Evolutionary conservation across 2,113 vertebrate species (phyloP).

Genomic region (Thermophis baileyi): DNA sequence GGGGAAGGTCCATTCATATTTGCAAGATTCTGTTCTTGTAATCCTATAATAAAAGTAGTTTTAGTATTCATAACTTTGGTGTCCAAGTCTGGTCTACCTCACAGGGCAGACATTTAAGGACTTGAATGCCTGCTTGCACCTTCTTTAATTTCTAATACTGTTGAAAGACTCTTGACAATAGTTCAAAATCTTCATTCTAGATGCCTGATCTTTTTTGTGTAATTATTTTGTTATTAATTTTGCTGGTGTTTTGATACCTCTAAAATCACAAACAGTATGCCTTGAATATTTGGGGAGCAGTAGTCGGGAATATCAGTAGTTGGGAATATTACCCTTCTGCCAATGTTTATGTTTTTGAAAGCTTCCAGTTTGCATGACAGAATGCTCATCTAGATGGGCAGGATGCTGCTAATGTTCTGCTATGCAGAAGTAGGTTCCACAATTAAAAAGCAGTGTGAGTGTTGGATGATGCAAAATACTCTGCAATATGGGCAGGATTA

Average conservation of each 20-base stretch:
- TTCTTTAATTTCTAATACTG: neutral
- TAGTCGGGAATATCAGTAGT: neutral
- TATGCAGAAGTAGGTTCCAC: no score
- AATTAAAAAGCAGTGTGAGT: neutral
- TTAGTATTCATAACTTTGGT: neutral
- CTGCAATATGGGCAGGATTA: neutral
- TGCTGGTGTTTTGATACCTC: neutral
- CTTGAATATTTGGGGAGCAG: neutral
- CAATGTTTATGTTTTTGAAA: neutral
- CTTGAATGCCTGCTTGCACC: neutral
- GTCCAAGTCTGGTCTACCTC: neutral
- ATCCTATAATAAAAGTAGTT: neutral
- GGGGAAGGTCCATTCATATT: neutral
- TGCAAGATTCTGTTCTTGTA: neutral
- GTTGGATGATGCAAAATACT: neutral
- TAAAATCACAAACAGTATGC: neutral
- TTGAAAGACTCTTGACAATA: neutral
- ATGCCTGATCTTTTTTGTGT: neutral
- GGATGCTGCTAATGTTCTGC: neutral
- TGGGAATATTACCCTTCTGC: neutral
- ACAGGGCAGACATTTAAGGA: neutral
- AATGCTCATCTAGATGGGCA: neutral
- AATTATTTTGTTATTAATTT: neutral
- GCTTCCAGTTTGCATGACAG: neutral
- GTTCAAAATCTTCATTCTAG: neutral